Base-by-base conservation (phyloP, 2,888 invertebrate species). In the Philonicus albiceps region DNA sequence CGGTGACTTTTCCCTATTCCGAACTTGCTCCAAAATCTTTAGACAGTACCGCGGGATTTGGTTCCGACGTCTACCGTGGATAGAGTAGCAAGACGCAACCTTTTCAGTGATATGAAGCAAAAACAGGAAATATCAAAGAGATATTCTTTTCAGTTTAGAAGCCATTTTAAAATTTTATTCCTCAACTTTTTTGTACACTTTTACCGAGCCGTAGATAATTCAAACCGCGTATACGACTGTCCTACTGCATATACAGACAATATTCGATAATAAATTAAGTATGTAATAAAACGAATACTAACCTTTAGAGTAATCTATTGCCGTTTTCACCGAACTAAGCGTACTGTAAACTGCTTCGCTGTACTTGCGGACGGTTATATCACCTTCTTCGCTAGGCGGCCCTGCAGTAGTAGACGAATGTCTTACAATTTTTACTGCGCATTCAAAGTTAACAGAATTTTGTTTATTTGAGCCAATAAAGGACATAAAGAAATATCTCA, bases 271-370 rank as follows among this genome's bases (percentile, higher is more conserved):
- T 49, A 49, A n/a, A 49, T n/a, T n/a, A n/a, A n/a, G n/a, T 49
- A 34, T 19, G n/a, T 27, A 81, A 81, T 5, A 64, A 73, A 73
- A 43, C 13, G 11, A 1, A 5, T 4, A 85, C 87, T 87, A 74
- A 95, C 96, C 95, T 92, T 95, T 94, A 2, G 96, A 96, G 91
- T 96, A 96, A 88, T 95, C 95, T 8, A 96, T 92, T 64, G 95
- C 95, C 0, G 95, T 94, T 27, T 95, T 95, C 6, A 96, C 95
- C 37, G 94, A 95, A 88, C 94, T 95, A 37, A 96, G 90, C 0
- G 96, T 95, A 88, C 94, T 95, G n/a, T 95, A 94, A 1, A 96
- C 94, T 11, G 94, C 95, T 91, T 97, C 97, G 13, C 95, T 94
- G 87, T 94, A 94, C 91, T 94, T 94, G 87, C 95, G 93, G 3